A percentile compares a stretch with the other conserved stretches of the same genome.
Evolutionary conservation across 2,797 vertebrate genomes (phyloP).

Genomic region (Lepus townsendii): DNA sequence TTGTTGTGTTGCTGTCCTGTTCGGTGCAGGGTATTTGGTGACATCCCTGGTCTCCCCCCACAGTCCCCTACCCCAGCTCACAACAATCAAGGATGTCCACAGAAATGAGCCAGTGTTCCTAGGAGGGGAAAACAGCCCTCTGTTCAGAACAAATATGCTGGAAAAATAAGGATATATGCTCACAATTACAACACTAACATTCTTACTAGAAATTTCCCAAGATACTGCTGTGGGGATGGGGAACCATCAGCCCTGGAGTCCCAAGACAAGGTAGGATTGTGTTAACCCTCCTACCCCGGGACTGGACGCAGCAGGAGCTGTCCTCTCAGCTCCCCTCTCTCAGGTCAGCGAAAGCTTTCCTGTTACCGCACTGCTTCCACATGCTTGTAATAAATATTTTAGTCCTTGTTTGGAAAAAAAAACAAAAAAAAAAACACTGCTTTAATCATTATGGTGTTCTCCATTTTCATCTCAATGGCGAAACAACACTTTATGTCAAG

Average conservation of each 20-base stretch:
- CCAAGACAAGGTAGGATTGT: not conserved
- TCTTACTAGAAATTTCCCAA: not conserved
- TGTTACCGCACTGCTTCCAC: not conserved
- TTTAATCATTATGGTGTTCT: not conserved
- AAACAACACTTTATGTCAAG: not conserved
- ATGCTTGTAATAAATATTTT: not conserved
- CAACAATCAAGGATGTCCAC: not conserved
- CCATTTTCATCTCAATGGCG: not conserved
- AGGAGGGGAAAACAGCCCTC: not conserved
- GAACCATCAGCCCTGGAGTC: not conserved
- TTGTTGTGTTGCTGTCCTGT: not conserved
- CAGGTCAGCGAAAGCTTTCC: not conserved
- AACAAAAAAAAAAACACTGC: too few species aligned
- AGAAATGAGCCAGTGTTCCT: not conserved
- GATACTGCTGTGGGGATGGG: not conserved
- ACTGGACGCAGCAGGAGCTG: not conserved
- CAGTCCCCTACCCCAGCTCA: not conserved
- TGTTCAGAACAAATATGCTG: not conserved
- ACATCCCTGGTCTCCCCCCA: not conserved
- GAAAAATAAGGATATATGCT: not conserved
- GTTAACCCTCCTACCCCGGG: not conserved
- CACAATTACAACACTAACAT: not conserved
- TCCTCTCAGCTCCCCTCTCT: not conserved
- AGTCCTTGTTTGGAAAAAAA: not conserved
- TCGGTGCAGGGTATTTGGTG: accelerated